A percentile compares a stretch with the other conserved stretches of the same genome.
Evolutionary conservation across 2,797 vertebrate genomes (phyloP).

Genomic region (Takifugu rubripes): DNA sequence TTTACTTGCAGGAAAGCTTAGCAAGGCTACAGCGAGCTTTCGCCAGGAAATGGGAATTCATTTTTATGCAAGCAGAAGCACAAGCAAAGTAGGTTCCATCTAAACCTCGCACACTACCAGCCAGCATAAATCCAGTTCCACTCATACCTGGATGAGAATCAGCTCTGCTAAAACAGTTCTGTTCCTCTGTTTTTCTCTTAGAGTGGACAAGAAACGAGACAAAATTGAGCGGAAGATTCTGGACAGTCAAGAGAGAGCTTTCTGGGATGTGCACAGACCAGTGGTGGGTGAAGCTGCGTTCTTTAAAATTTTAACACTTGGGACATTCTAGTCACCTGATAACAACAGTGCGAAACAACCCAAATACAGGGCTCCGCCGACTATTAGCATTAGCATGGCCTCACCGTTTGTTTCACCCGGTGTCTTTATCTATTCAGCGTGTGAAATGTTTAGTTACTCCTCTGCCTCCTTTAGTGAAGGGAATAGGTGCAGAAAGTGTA

Average conservation of each 20-base stretch:
- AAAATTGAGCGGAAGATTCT: constrained; percentile 98
- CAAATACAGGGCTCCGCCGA: no score
- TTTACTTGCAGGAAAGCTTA: constrained; percentile 88
- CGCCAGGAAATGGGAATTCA: constrained; percentile 98
- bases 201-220: constrained; percentile 98
- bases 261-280: constrained; percentile 97
- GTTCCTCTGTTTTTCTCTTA: constrained; percentile 50
- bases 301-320: no score
- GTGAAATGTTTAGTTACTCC: no score
- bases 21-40: constrained; percentile 95
- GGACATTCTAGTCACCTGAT: no score
- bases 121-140: not conserved
- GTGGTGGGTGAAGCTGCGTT: constrained; percentile 81
- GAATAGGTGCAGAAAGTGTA: no score
- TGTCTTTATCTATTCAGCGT: no score
- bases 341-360: no score
- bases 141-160: not conserved
- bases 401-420: no score
- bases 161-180: not conserved
- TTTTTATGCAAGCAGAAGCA: constrained; percentile 99
- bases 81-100: constrained; percentile 91
- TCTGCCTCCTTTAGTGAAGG: no score
- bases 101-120: constrained; percentile 20
- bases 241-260: constrained; percentile 95
- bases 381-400: no score